Base-by-base conservation (phyloP, 2,888 invertebrate genomes). In the Hirtodrosophila alboralis region DNA sequence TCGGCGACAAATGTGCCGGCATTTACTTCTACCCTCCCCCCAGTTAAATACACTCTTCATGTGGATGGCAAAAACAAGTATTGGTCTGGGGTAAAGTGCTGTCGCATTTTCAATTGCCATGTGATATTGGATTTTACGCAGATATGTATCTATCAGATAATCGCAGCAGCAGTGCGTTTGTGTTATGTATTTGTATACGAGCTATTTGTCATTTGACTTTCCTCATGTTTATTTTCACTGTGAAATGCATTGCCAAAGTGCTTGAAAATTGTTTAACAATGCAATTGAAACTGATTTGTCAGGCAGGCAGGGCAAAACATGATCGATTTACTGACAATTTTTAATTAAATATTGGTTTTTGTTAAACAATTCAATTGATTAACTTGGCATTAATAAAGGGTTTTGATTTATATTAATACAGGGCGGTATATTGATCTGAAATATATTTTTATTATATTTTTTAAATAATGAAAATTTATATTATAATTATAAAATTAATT, bases 91-190 rank as follows among this genome's bases (percentile, higher is more conserved):
- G 64, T 56, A 68, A 64, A 79, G 75, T 74, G 69, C 75, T 74
- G 54, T 44, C 48, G 48, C 67, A 74, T 67, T 77, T 84, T 67
- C 78, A 77, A 77, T 84, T 81, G 64, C 67, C 53, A 53, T 64
- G 62, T 60, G 72, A 74, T 74, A 67, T 67, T 66, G 63, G 57
- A 49, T 37, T 70, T 74, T 75, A n/a, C 54, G 45, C 43, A 45
- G 61, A 45, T 66, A 23, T 23, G 23, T 23, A 70, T 71, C 67
- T 61, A 69, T 70, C 68, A 37, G 63, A 52, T 59, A 21, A 26
- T 34, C 13, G 49, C 30, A 30, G 14, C 36, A 48, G 34, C 36
- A n/a, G n/a, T n/a, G n/a, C n/a, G 12, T 38, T 57, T 37, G 71
- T 64, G 52, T 45, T 71, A 71, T n/a, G n/a, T n/a, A n/a, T 68